A percentile compares a stretch with the other conserved stretches of the same genome.
Evolutionary conservation across 2,113 vertebrate species (phyloP).

Genomic region (Scomber scombrus): DNA sequence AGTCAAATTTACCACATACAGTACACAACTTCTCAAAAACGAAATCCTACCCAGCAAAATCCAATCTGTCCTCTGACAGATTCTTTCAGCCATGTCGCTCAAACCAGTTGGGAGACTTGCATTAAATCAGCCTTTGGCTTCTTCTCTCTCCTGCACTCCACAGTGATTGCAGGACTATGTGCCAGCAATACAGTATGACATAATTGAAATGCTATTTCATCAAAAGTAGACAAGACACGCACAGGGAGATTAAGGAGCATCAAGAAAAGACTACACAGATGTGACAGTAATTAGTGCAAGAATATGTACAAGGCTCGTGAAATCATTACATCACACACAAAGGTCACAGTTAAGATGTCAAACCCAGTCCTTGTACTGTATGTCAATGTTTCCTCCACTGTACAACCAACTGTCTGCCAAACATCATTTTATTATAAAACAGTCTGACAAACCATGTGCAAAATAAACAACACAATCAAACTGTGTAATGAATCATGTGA

Average conservation of each 20-base stretch:
- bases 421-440: no score
- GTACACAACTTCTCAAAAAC: neutral
- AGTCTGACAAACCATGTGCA: constrained; percentile 9
- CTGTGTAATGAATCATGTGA: constrained; percentile 7
- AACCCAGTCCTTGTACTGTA: neutral
- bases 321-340: constrained; percentile 59
- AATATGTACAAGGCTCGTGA: constrained; percentile 45
- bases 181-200: constrained; percentile 22
- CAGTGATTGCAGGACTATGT: neutral
- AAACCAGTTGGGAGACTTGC: constrained; percentile 22
- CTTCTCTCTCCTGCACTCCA: constrained; percentile 1
- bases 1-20: neutral
- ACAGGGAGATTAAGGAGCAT: constrained; percentile 30
- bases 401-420: no score
- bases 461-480: constrained; percentile 16
- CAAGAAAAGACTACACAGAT: constrained; percentile 28
- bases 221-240: constrained; percentile 31
- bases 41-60: constrained; percentile 19
- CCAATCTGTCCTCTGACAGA: constrained; percentile 45
- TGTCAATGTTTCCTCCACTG: neutral
- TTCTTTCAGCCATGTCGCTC: constrained; percentile 23
- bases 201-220: constrained; percentile 41
- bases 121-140: constrained; percentile 4
- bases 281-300: constrained; percentile 62
- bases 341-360: constrained; percentile 53